Conservation (phyloP, 2,113 vertebrate species). For the Chauna torquata region DNA sequence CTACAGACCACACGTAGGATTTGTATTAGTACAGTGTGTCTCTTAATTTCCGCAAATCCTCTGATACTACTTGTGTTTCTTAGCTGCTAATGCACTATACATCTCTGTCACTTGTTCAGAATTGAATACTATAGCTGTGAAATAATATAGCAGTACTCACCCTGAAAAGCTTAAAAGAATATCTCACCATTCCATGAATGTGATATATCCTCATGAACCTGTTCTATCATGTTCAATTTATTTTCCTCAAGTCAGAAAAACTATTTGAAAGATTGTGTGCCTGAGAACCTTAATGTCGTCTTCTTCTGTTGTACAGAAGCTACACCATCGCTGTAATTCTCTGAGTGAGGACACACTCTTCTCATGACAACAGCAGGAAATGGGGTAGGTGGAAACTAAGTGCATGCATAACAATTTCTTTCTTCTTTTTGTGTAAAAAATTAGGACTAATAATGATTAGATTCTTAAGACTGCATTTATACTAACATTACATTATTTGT, state of each 20-base stretch:
- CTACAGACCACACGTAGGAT: neutral
- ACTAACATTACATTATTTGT: neutral
- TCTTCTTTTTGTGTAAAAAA: neutral
- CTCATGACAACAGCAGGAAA: neutral
- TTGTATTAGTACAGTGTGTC: neutral
- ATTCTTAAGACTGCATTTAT: neutral
- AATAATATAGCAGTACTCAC: neutral
- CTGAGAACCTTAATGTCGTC: neutral
- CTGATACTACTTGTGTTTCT: neutral
- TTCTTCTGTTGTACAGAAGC: neutral
- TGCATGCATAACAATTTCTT: accelerated
- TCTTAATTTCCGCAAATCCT: accelerated
- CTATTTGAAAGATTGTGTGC: neutral
- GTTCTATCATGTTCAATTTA: neutral
- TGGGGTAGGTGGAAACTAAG: neutral
- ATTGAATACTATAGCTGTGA: neutral
- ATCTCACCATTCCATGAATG: accelerated
- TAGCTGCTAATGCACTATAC: neutral
- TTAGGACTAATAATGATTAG: neutral
- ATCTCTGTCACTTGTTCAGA: neutral
- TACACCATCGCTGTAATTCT: neutral
- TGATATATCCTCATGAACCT: accelerated
- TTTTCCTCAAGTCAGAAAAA: neutral
- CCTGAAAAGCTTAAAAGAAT: neutral
- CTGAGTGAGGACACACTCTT: neutral